Evolutionary conservation across 2,113 vertebrate genomes (phyloP).

Genomic region (Misgurnus anguillicaudatus): DNA sequence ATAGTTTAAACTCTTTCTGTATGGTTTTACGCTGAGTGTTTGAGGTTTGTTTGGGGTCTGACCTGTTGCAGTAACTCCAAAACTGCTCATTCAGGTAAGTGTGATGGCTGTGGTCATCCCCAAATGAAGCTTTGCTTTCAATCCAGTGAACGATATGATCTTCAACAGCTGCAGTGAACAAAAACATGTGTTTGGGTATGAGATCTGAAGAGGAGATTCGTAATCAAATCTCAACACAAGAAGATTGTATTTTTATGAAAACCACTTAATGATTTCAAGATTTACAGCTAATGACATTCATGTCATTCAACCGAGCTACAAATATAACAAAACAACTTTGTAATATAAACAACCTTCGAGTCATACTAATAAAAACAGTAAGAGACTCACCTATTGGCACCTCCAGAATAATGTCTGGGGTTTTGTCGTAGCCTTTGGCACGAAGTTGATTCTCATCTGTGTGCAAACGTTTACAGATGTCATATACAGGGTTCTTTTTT

Average conservation of each 20-base stretch:
- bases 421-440: slow-evolving; percentile 97
- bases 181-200: not conserved
- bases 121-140: slow-evolving; percentile 98
- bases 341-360: no score
- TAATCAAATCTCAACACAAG: no score
- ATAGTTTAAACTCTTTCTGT: no score
- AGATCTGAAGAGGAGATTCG: not conserved
- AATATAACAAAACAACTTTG: no score
- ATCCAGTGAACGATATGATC: slow-evolving; percentile 98
- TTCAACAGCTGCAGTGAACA: slow-evolving; percentile 84
- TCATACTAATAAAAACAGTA: no score
- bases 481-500: no score
- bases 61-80: slow-evolving; percentile 99
- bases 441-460: slow-evolving; percentile 97
- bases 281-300: no score
- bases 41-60: slow-evolving; percentile 16
- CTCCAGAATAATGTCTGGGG: slow-evolving; percentile 97
- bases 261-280: no score
- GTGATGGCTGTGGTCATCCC: slow-evolving; percentile 94
- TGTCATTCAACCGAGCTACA: no score
- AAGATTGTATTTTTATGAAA: no score
- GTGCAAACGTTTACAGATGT: slow-evolving; percentile 52
- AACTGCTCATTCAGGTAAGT: slow-evolving; percentile 97
- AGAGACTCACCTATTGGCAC: slow-evolving; percentile 90
- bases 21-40: no score